These are phyloP conservation scores for Sinosuthora webbiana DNA, from an alignment of 2,113 vertebrate genomes.

Conservation along the genomic window DNA sequence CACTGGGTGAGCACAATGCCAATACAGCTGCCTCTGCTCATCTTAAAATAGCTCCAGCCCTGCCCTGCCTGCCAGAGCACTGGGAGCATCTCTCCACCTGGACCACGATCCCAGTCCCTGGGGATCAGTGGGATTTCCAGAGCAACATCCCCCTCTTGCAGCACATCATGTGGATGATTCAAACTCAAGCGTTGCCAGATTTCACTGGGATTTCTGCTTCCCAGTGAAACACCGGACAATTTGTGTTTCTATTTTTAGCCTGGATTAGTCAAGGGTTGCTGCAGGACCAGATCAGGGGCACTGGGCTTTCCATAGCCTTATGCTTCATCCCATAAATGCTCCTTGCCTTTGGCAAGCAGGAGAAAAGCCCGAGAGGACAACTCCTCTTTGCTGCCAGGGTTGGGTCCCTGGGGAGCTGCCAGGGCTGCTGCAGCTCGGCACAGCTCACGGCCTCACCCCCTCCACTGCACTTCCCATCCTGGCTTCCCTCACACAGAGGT, in stretches of 20 bases:
- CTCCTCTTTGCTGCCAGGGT: neutral
- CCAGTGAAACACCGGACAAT: fast-evolving
- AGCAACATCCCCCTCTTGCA: neutral
- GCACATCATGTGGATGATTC: neutral
- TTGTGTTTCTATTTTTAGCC: neutral
- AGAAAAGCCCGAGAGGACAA: neutral
- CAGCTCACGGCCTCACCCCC: neutral
- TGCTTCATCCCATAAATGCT: neutral
- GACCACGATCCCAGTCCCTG: neutral
- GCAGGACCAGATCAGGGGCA: neutral
- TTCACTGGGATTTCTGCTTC: neutral
- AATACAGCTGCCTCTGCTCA: neutral
- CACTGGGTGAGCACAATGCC: fast-evolving
- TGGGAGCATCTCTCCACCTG: neutral
- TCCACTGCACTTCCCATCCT: neutral
- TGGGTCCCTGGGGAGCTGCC: neutral
- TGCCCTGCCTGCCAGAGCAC: neutral
- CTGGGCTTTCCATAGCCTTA: neutral
- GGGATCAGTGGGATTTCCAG: neutral
- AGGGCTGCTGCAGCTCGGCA: neutral
- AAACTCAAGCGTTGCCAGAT: neutral
- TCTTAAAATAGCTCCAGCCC: neutral
- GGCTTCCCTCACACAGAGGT: neutral
- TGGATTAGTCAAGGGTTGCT: neutral
- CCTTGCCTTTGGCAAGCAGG: neutral